These are phyloP conservation scores for Dyspetes luteomarginatus DNA, from an alignment of 2,888 invertebrate species.

Conservation along the genomic window DNA sequence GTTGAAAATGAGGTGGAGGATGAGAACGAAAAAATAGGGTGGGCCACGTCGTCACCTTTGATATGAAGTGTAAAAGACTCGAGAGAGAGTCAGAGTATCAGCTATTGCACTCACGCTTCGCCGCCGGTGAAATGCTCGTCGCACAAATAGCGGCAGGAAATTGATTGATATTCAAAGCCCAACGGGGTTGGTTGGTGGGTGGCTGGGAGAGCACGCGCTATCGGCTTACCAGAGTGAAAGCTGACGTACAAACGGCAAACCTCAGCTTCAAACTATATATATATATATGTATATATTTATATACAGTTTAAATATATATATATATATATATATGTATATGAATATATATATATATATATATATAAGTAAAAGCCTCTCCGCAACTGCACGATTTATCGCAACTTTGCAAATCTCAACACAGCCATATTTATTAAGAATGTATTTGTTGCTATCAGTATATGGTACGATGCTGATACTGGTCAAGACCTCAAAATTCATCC, in stretches of 20 bases:
- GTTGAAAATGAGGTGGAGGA: slow-evolving; percentile 1
- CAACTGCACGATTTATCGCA: too few species aligned
- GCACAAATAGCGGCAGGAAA: slow-evolving; percentile 79
- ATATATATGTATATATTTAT: too few species aligned
- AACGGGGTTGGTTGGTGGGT: slow-evolving; percentile 71
- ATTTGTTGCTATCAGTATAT: too few species aligned
- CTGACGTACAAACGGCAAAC: background rate
- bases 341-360: too few species aligned
- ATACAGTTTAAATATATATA: too few species aligned
- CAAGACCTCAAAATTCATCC: too few species aligned
- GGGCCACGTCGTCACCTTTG: background rate
- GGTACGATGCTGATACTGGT: too few species aligned
- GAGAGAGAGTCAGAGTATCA: slow-evolving; percentile 70
- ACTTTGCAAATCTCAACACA: too few species aligned
- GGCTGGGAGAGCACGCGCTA: slow-evolving; percentile 20
- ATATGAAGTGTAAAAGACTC: slow-evolving; percentile 20
- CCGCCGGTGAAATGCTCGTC: slow-evolving; percentile 77
- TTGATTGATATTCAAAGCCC: slow-evolving; percentile 82
- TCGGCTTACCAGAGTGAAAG: slow-evolving; percentile 8
- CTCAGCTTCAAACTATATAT: slow-evolving; percentile 4
- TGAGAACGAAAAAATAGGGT: background rate
- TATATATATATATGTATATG: too few species aligned
- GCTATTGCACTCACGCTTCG: slow-evolving; percentile 80
- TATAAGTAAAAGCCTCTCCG: background rate
- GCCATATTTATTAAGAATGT: too few species aligned